These are phyloP conservation scores for Aphaenogaster floridana DNA, from an alignment of 1,140 invertebrate species.

Conservation along the genomic window DNA sequence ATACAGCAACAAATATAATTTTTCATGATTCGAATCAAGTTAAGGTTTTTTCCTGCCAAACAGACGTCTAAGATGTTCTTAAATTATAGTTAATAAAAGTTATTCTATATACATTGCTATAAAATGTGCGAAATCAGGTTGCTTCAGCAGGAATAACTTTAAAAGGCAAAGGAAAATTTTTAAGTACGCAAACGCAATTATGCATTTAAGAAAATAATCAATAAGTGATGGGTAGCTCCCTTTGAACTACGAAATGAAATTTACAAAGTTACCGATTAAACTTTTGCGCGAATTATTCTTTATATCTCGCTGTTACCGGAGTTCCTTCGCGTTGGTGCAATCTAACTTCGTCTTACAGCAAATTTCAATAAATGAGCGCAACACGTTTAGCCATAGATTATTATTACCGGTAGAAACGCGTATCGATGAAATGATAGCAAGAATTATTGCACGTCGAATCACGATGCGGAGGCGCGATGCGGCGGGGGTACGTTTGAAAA, in stretches of 20 bases:
- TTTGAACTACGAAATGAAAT: not conserved
- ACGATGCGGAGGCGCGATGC: conserved; percentile 37
- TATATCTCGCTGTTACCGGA: not conserved
- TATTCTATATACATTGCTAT: not conserved
- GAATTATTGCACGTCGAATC: conserved; percentile 58
- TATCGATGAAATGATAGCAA: conserved; percentile 53
- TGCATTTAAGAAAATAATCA: conserved; percentile 9
- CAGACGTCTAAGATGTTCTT: not conserved
- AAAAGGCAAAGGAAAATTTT: not conserved
- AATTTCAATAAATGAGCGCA: conserved; percentile 46
- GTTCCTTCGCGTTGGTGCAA: not conserved
- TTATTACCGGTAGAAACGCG: conserved; percentile 36
- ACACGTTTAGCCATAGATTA: conserved; percentile 34
- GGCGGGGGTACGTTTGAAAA: conserved; percentile 36
- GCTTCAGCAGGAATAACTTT: not conserved
- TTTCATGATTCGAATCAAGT: not conserved
- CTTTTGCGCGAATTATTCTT: conserved; percentile 10
- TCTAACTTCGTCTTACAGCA: not conserved
- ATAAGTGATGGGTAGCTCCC: not conserved
- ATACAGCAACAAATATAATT: not conserved
- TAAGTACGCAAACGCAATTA: not conserved
- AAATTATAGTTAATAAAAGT: conserved; percentile 25
- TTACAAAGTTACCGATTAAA: not conserved
- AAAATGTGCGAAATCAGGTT: not conserved
- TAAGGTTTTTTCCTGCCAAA: not conserved